Conservation (phyloP, 2,888 invertebrate genomes). For the Andricus curvator region DNA sequence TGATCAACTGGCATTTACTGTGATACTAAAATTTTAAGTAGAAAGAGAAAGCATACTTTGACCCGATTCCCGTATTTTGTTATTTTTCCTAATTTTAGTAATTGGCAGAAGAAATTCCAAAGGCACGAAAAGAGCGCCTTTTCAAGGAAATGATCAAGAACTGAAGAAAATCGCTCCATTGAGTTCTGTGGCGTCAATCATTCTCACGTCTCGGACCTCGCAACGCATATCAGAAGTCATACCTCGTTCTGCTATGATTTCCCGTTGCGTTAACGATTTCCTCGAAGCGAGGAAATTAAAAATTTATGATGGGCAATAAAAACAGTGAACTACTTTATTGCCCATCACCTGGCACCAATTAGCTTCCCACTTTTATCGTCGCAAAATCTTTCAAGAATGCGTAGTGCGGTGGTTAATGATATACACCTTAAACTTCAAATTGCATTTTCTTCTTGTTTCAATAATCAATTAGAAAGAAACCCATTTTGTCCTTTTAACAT, state of each 20-base stretch:
- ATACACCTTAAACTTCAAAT: not conserved
- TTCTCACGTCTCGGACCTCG: not conserved
- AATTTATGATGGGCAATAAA: constrained; percentile 30
- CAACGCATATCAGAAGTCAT: not conserved
- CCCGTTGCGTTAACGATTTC: constrained; percentile 24
- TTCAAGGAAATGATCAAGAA: not conserved
- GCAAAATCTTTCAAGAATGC: not conserved
- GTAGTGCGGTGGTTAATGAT: not conserved
- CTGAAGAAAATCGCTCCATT: not conserved
- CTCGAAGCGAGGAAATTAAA: not conserved
- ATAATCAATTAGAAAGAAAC: not conserved
- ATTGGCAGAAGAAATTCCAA: not conserved
- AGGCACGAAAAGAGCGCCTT: not conserved
- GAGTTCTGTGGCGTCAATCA: not conserved
- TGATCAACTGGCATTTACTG: too few species aligned
- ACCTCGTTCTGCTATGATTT: constrained; percentile 5
- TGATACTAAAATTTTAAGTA: too few species aligned
- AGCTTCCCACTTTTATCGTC: not conserved
- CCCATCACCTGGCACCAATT: constrained; percentile 32
- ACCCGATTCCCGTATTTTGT: too few species aligned
- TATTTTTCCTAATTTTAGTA: too few species aligned
- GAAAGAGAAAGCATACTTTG: too few species aligned
- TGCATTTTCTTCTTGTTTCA: not conserved
- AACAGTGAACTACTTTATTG: constrained; percentile 4
- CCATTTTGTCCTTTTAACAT: not conserved